These are phyloP conservation scores for Parambassis ranga DNA, from an alignment of 2,797 vertebrate species.

Conservation along the genomic window DNA sequence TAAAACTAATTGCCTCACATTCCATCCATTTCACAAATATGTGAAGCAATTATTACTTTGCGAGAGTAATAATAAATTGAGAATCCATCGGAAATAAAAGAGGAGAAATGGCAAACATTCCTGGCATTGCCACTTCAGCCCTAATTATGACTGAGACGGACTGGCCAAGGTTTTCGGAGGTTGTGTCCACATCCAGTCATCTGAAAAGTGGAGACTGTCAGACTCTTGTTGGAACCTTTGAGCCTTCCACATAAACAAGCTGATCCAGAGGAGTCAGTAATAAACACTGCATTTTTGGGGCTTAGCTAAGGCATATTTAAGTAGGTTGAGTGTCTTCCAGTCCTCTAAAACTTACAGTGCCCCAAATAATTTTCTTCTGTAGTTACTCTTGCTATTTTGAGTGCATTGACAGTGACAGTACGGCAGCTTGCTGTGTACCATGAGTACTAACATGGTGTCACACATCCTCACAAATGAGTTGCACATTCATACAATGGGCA, in stretches of 20 bases:
- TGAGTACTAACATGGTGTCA: no score
- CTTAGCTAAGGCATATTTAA: slow-evolving; percentile 3
- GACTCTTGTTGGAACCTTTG: slow-evolving; percentile 52
- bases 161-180: slow-evolving; percentile 59
- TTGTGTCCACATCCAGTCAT: slow-evolving; percentile 69
- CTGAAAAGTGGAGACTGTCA: slow-evolving; percentile 68
- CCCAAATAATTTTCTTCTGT: no score
- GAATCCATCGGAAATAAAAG: slow-evolving; percentile 75
- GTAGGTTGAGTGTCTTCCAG: no score
- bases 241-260: slow-evolving; percentile 50
- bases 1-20: slow-evolving; percentile 86
- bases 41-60: slow-evolving; percentile 77
- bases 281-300: slow-evolving; percentile 23
- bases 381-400: no score
- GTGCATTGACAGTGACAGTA: no score
- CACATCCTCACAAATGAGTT: no score
- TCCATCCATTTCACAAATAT: slow-evolving; percentile 81
- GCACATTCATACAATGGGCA: no score
- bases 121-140: slow-evolving; percentile 72
- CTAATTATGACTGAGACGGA: slow-evolving; percentile 72
- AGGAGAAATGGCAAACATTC: slow-evolving; percentile 77
- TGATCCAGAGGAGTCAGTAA: slow-evolving; percentile 35
- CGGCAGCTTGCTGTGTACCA: no score
- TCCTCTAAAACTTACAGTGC: neutral
- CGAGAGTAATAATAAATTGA: slow-evolving; percentile 74